Percentiles rank a stretch among this genome's conserved stretches.
phyloP scores from a whole-genome alignment of 2,113 vertebrate species.

The Motacilla alba region DNA sequence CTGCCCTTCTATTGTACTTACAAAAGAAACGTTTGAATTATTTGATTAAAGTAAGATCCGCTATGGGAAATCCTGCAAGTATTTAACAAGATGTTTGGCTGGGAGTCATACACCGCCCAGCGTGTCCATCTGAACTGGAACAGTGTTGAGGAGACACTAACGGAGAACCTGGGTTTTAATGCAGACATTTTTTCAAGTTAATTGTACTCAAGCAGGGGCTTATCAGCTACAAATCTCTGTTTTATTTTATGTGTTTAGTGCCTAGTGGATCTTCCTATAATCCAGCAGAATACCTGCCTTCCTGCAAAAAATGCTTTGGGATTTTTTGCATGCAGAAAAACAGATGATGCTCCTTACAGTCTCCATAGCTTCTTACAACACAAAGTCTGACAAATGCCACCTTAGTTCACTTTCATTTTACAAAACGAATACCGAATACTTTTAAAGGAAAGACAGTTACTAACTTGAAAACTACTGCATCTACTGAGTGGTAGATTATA shows the following conservation, averaged over 20 bases:
- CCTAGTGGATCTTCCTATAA: not conserved
- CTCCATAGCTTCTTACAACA: not conserved
- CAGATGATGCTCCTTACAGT: not conserved
- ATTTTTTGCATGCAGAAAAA: not conserved
- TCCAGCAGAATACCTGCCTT: not conserved
- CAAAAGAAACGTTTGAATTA: slow-evolving; percentile 56
- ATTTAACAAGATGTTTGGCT: slow-evolving; percentile 56
- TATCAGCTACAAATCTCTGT: not conserved
- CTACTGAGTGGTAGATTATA: not conserved
- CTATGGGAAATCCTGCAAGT: slow-evolving; percentile 62
- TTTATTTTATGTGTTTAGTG: not conserved
- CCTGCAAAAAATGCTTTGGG: not conserved
- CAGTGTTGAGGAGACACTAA: not conserved
- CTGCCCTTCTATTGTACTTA: slow-evolving; percentile 63
- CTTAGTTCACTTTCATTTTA: not conserved
- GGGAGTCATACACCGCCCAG: not conserved
- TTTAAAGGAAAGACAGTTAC: not conserved
- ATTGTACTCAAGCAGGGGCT: not conserved
- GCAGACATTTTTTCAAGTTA: not conserved
- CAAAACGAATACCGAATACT: not conserved
- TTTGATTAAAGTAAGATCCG: slow-evolving; percentile 63
- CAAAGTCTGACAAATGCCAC: not conserved
- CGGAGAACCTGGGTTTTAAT: not conserved
- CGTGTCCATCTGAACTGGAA: not conserved
- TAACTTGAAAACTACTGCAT: not conserved